Evolutionary conservation across 2,113 vertebrate genomes (phyloP).

Genomic region (Dipodomys ordii): DNA sequence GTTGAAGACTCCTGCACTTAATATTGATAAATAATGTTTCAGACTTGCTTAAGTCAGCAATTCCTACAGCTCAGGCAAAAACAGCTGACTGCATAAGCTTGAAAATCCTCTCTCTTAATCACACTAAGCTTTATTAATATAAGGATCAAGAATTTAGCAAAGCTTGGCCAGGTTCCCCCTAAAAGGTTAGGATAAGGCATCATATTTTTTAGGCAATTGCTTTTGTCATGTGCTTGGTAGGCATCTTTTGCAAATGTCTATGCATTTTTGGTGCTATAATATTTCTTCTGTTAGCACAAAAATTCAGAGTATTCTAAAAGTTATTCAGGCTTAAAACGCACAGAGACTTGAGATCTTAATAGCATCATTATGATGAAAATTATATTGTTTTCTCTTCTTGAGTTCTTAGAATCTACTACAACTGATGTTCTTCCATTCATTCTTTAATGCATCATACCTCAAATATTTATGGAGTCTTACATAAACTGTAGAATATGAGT

Average conservation of each 20-base stretch:
- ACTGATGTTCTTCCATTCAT: not conserved
- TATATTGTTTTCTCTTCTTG: not conserved
- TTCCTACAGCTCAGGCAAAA: slow-evolving; percentile 48
- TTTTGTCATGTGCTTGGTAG: slow-evolving; percentile 9
- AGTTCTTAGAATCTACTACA: not conserved
- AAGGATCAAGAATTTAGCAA: slow-evolving; percentile 25
- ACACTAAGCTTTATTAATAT: slow-evolving; percentile 63
- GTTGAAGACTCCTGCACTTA: slow-evolving; percentile 57
- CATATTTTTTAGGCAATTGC: not conserved
- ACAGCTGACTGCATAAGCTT: slow-evolving; percentile 30
- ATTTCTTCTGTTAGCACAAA: not conserved
- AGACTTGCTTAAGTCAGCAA: slow-evolving; percentile 62
- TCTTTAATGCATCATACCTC: not conserved
- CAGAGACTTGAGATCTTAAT: not conserved
- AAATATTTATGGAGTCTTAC: not conserved
- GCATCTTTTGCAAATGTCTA: not conserved
- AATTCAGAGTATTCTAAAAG: not conserved
- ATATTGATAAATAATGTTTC: slow-evolving; percentile 72
- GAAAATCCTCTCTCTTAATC: slow-evolving; percentile 57
- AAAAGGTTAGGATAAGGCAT: slow-evolving; percentile 25
- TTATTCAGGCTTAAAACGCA: not conserved
- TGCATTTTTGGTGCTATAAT: not conserved
- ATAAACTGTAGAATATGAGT: not conserved
- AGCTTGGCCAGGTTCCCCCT: not conserved
- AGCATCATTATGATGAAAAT: not conserved